These are phyloP conservation scores for Gavialis gangeticus DNA, from an alignment of 2,113 vertebrate species.

Conservation along the genomic window DNA sequence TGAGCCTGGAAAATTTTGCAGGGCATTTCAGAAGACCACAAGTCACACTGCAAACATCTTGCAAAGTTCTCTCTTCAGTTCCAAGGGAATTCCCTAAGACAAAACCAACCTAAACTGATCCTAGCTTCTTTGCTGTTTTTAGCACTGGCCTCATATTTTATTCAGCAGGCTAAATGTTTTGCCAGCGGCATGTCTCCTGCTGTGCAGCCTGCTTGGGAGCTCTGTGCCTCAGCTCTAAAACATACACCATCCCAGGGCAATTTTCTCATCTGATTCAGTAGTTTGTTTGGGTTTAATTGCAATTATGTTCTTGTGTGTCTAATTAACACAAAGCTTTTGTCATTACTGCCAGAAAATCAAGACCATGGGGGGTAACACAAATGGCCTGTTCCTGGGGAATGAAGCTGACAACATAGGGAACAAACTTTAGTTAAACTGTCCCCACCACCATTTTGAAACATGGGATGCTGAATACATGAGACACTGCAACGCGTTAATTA, in stretches of 20 bases:
- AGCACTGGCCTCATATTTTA: constrained; percentile 1
- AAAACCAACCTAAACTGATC: not conserved
- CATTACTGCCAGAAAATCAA: not conserved
- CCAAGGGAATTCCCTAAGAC: not conserved
- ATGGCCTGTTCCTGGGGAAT: not conserved
- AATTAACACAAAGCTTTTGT: not conserved
- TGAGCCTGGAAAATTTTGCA: not conserved
- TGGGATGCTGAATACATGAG: not conserved
- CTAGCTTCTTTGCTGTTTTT: not conserved
- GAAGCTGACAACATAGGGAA: not conserved
- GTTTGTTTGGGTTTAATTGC: constrained; percentile 30
- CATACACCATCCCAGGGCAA: rapidly evolving
- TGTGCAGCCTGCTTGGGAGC: not conserved
- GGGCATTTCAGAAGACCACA: not conserved
- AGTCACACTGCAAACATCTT: not conserved
- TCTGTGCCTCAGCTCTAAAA: not conserved
- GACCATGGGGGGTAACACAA: not conserved
- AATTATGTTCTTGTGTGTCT: constrained; percentile 8
- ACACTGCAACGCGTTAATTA: too few relatives aligned
- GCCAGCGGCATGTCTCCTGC: not conserved
- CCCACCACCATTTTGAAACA: not conserved
- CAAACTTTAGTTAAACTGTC: not conserved
- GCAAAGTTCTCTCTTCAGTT: not conserved
- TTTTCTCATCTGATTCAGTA: constrained; percentile 16
- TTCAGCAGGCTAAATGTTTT: constrained; percentile 10